Evolutionary conservation across 2,113 vertebrate genomes (phyloP), one percentile per base, ranked within the genome.

Genomic region (Rhinogobius similis): DNA sequence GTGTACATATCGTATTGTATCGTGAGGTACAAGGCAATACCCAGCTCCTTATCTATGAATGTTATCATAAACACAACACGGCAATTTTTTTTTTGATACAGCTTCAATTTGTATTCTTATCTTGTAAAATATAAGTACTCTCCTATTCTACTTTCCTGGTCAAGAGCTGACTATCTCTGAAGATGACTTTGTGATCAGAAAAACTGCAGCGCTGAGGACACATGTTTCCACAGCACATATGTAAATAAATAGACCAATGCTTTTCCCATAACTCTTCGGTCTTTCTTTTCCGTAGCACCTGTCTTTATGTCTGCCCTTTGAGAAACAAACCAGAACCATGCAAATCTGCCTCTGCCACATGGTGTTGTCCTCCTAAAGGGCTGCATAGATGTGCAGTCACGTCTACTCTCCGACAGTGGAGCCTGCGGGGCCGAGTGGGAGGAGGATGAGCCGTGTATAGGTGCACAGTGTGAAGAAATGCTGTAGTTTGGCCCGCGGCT

Each of bases 211-310:
- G 74, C 83, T 79, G 59, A 82, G 46, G 74, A 66, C 72, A 78
- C 21, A 39, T 78, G 68, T 58, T 73, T 39, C 32, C 80, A 83
- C 78, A 62, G 65, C 73, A 7, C 55, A 44, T 26, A 29, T 11
- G 90, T 91, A 88, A 92, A 92, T 92, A 90, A 91, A 92, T 91
- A 93, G 70, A 70, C 29, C 82, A 68, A 82, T 71, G 59, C 76
- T 65, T 77, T 23, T n/a, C 29, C 62, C 61, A 50, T 26, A 46
- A 65, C 53, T 68, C 71, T 68, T 10, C 9, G 10, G 1, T 26
- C 52, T 52, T 21, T 52, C 46, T 50, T 36, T 44, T 67, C 29
- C 26, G 12, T 38, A 16, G n/a, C 32, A 62, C 18, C 20, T 78
- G 50, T 61, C 48, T 68, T 26, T 75, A 67, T 73, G 23, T 59